Evolutionary conservation across 1,140 invertebrate genomes (phyloP).

Genomic region (Protaetia brevitarsis): DNA sequence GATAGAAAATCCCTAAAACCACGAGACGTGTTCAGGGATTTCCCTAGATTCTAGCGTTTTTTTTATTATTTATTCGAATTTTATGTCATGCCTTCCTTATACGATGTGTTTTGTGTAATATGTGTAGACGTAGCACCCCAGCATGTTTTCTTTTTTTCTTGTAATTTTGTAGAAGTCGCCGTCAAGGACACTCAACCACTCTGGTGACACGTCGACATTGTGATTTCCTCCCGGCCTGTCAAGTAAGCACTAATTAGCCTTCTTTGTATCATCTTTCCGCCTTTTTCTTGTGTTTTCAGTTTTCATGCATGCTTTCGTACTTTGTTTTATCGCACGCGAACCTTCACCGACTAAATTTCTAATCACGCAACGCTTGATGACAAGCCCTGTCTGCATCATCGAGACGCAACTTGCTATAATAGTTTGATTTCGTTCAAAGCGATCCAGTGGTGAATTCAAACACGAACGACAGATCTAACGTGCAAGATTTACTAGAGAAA

Average conservation of each 20-base stretch:
- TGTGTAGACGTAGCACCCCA: constrained; percentile 36
- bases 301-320: constrained; percentile 9
- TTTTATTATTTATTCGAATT: constrained; percentile 4
- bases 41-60: too few species aligned
- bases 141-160: constrained; percentile 44
- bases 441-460: constrained; percentile 88
- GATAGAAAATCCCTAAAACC: too few species aligned
- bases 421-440: constrained; percentile 59
- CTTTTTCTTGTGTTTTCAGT: background rate
- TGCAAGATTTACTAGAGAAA: constrained; percentile 78
- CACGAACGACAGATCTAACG: constrained; percentile 80
- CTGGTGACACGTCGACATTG: constrained; percentile 79
- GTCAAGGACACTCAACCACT: constrained; percentile 65
- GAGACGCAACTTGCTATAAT: too few species aligned
- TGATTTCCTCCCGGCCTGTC: constrained; percentile 86
- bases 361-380: too few species aligned
- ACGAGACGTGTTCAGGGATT: too few species aligned
- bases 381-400: too few species aligned
- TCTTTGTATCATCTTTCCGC: constrained; percentile 29
- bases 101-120: background rate
- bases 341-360: background rate
- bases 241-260: constrained; percentile 69
- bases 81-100: background rate
- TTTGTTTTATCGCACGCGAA: background rate
- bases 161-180: constrained; percentile 49